phyloP scores from a whole-genome alignment of 1,140 invertebrate genomes.

The Frieseomelitta varia region DNA sequence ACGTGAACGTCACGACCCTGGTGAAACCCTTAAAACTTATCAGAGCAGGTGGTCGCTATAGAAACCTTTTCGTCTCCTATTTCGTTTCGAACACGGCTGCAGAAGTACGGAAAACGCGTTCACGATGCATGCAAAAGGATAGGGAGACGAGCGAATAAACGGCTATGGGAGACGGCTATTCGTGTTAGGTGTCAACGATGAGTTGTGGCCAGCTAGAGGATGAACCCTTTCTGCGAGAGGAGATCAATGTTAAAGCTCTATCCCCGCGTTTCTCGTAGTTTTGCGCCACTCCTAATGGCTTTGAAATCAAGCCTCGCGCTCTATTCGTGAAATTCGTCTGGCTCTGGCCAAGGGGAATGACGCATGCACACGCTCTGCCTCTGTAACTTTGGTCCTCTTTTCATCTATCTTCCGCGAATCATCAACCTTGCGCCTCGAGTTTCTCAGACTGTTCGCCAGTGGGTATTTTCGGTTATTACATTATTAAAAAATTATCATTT shows the following conservation, averaged over 20 bases:
- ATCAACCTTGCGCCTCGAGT: neutral
- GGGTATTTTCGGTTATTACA: too few relatives aligned
- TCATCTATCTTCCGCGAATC: neutral
- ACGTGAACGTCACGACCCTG: too few relatives aligned
- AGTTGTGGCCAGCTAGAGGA: conserved; percentile 57
- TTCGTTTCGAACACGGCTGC: neutral
- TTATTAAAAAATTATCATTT: too few relatives aligned
- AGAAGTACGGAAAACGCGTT: neutral
- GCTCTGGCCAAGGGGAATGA: neutral
- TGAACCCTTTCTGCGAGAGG: conserved; percentile 25
- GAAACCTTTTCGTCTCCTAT: conserved; percentile 13
- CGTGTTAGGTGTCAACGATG: conserved; percentile 63
- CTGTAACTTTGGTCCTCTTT: neutral
- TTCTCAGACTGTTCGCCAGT: neutral
- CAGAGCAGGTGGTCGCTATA: conserved; percentile 7
- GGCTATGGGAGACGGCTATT: conserved; percentile 26
- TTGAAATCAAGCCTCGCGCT: conserved; percentile 24
- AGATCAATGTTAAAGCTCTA: conserved; percentile 45
- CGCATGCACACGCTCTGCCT: neutral
- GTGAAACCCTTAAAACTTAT: conserved; percentile 28
- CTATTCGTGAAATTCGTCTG: conserved; percentile 2
- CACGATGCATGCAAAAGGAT: neutral
- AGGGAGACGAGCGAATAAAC: conserved; percentile 46
- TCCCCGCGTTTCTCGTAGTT: conserved; percentile 25
- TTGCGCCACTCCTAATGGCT: conserved; percentile 50